Evolutionary conservation across 2,113 vertebrate genomes (phyloP), one percentile per base, ranked within the genome.

Genomic region (Eclectus roratus): DNA sequence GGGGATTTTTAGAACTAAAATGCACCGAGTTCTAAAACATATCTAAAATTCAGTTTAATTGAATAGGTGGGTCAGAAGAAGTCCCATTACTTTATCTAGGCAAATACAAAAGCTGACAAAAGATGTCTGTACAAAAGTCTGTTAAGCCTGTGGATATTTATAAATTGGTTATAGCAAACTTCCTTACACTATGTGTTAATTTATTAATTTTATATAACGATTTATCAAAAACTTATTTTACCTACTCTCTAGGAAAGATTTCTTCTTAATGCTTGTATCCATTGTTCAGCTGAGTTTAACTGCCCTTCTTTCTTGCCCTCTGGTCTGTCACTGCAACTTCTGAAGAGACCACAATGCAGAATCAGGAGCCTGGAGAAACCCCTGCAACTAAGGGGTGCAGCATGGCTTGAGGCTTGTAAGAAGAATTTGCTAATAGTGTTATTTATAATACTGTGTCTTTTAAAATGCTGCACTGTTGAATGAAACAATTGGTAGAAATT

Each of bases 401-500:
- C 41, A 17, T 52, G 49, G 20, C 46, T 77, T 69, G 20, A 90
- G 50, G 8, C 28, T 65, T 78, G 37, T 15, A 83, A n/a, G 55
- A n/a, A 58, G 33, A 58, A n/a, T 80, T 88, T 92, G 25, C n/a
- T 74, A 81, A 55, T 71, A 88, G 69, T 44, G 56, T 73, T 83
- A 19, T 4, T 68, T 89, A 33, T 23, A 50, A 46, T 71, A 76
- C 56, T 41, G 9, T 5, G 12, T 72, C 72, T 97, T 97, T 96
- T 96, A 77, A 97, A 94, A 86, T 37, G 39, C 23, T 60, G 17
- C 44, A 47, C n/a, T 91, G 27, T 86, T 85, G 60, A 93, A 95
- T 72, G 47, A 74, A 79, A 91, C 91, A 96, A 93, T 81, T 88
- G 56, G 49, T 37, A 18, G 24, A 74, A 23, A 27, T 94, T 35